A percentile compares a stretch with the other conserved stretches of the same genome.
These are phyloP conservation scores for Propithecus deckenii DNA, from an alignment of 2,797 vertebrate species.

Conservation along the genomic window DNA sequence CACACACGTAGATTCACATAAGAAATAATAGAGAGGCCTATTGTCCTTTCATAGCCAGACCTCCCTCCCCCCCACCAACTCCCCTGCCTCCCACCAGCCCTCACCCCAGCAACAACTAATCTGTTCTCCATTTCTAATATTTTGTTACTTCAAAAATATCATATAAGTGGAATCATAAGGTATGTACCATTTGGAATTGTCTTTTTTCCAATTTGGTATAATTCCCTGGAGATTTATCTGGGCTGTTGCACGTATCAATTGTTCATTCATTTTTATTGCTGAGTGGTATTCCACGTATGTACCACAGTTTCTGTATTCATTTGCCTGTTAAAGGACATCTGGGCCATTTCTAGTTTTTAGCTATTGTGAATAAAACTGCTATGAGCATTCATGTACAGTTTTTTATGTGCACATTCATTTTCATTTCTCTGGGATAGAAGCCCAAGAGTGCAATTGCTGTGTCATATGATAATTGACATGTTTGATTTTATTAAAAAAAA, in stretches of 20 bases:
- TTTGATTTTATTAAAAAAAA: not conserved
- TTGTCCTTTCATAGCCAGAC: not conserved
- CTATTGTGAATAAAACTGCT: not conserved
- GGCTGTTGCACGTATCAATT: not conserved
- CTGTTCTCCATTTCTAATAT: not conserved
- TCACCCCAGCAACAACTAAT: not conserved
- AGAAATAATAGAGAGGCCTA: not conserved
- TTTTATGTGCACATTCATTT: not conserved
- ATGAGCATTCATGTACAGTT: not conserved
- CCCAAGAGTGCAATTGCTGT: not conserved
- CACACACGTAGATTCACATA: not conserved
- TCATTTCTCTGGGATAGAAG: not conserved
- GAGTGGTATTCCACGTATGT: not conserved
- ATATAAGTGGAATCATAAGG: not conserved
- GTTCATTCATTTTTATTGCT: not conserved
- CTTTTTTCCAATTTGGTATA: not conserved
- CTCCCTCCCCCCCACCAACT: not conserved
- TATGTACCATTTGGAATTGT: not conserved
- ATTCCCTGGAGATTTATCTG: not conserved
- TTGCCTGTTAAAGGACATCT: not conserved
- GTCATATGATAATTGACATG: not conserved
- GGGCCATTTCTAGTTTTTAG: not conserved
- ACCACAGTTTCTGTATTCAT: not conserved
- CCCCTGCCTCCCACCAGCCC: not conserved
- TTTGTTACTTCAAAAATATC: slow-evolving; percentile 21